Base-by-base conservation (phyloP, 2,797 vertebrate species). In the Centroberyx gerrardi region DNA sequence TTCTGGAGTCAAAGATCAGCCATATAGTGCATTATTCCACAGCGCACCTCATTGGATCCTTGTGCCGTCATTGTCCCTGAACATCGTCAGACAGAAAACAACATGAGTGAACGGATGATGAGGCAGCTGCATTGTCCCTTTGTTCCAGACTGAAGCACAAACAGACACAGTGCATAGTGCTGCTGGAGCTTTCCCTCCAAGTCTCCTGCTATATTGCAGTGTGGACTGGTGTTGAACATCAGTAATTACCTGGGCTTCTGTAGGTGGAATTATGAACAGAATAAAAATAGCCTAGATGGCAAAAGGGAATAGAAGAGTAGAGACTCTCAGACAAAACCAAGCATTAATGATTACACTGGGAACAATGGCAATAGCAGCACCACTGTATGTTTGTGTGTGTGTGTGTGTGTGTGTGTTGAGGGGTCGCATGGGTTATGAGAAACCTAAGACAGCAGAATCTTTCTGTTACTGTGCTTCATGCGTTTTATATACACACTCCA, bases 241-340 rank as follows among this genome's bases (percentile, higher is more conserved):
- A 81, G 91, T 88, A 92, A 93, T 94, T 93, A 90, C 86, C 83
- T 82, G 71, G 56, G 71, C 62, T 75, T 83, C 81, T 73, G 76
- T 87, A 76, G 69, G 70, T 87, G 85, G 83, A 68, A 84, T 94
- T 81, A 89, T 81, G 61, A 76, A 63, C 53, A 36, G 60, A 87
- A 87, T 90, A 90, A 89, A 90, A 92, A 93, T 87, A 79, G 55
- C 64, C 18, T 44, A 53, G 66, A 58, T 14, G 29, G 76, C 59
- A 77, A 76, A 79, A 76, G 63, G 70, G 77, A 89, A 87, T 79
- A 76, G 52, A 68, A 63, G 40, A 72, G 67, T 63, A 66, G 44
- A 64, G 55, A 52, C 31, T 52, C 51, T 68, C 62, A 74, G 69
- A 61, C 56, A 22, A 67, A 69, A 61, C 48, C 5, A 22, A 52